Evolutionary conservation across 2,888 invertebrate species (phyloP).

Genomic region (Mesopsocus fuscifrons): DNA sequence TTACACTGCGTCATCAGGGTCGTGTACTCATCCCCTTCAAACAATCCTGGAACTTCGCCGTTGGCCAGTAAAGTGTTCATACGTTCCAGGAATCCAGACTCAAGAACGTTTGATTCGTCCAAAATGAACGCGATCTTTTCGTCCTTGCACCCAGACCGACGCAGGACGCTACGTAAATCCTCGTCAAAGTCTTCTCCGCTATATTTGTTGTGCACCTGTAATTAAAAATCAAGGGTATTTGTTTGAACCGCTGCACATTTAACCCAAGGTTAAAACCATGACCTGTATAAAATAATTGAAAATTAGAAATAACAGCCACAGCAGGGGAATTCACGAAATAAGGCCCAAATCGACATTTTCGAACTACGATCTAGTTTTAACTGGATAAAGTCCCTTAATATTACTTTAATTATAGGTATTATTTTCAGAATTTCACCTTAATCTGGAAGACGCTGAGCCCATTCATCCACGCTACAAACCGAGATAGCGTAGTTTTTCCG

Average conservation of each 20-base stretch:
- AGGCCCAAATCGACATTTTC: too few relatives aligned
- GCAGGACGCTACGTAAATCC: conserved; percentile 74
- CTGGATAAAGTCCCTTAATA: too few relatives aligned
- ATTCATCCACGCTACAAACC: conserved; percentile 99
- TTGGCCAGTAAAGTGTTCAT: conserved; percentile 99
- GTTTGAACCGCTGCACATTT: background rate
- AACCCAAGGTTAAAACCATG: conserved; percentile 6
- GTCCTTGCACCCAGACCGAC: conserved; percentile 79
- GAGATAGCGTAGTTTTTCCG: conserved; percentile 95
- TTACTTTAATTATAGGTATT: too few relatives aligned
- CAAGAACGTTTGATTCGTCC: conserved; percentile 96
- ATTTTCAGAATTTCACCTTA: too few relatives aligned
- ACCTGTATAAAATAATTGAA: background rate
- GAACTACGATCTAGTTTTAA: too few relatives aligned
- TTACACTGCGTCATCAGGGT: conserved; percentile 99
- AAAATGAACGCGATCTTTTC: conserved; percentile 99
- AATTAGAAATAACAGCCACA: too few relatives aligned
- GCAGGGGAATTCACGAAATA: too few relatives aligned
- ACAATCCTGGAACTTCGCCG: conserved; percentile 90
- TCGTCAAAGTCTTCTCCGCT: conserved; percentile 98
- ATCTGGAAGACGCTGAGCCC: conserved; percentile 98
- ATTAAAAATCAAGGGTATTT: conserved; percentile 32
- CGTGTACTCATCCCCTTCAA: conserved; percentile 95
- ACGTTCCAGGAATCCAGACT: conserved; percentile 95
- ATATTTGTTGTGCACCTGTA: conserved; percentile 99